Conservation (phyloP, 2,113 vertebrate genomes). For the Anolis carolinensis region DNA sequence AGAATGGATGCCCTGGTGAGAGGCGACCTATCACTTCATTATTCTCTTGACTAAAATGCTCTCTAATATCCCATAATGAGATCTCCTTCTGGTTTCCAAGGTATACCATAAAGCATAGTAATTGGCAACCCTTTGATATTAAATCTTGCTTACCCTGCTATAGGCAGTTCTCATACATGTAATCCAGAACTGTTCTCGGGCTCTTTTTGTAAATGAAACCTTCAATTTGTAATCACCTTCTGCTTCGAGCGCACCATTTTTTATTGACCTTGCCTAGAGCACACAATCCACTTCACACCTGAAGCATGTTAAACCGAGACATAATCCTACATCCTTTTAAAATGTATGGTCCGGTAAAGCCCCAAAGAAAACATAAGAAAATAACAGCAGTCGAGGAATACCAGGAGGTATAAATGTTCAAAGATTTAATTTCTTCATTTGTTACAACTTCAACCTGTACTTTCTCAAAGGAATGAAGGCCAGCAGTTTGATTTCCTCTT, state of each 20-base stretch:
- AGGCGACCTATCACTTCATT: background rate
- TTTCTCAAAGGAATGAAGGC: background rate
- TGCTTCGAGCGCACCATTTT: background rate
- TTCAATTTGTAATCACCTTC: background rate
- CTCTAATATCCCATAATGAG: background rate
- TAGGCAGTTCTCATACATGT: background rate
- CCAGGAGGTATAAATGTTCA: background rate
- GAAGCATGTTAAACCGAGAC: background rate
- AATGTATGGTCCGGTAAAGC: background rate
- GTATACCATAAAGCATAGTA: accelerated
- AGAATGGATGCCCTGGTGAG: background rate
- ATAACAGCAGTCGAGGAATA: background rate
- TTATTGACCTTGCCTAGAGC: background rate
- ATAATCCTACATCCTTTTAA: background rate
- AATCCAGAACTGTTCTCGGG: background rate
- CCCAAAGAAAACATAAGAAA: background rate
- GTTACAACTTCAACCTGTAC: background rate
- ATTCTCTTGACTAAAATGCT: background rate
- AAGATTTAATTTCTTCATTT: background rate
- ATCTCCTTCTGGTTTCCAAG: background rate
- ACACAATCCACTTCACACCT: background rate
- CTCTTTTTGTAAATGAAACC: background rate
- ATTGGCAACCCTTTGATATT: background rate
- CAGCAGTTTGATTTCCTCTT: background rate
- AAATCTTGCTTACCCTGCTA: background rate